Percentiles rank a stretch among this genome's conserved stretches.
phyloP scores from a whole-genome alignment of 2,888 invertebrate genomes.

The Mantis religiosa region DNA sequence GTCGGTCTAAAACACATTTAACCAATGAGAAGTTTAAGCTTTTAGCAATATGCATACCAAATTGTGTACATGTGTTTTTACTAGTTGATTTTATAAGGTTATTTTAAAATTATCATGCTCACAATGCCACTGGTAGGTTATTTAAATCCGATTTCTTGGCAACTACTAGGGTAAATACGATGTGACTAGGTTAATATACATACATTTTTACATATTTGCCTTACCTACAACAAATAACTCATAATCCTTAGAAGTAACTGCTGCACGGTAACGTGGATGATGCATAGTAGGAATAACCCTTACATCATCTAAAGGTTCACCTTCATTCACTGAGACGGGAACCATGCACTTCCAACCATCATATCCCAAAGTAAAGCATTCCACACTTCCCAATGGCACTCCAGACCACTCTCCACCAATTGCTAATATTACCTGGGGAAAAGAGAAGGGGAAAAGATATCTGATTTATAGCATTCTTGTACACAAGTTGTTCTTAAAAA shows the following conservation, averaged over 20 bases:
- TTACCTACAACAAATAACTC: conserved; percentile 38
- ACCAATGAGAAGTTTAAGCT: too few species aligned
- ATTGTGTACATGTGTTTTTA: too few species aligned
- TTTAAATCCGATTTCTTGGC: too few species aligned
- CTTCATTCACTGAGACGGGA: conserved; percentile 33
- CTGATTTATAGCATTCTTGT: too few species aligned
- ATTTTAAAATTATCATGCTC: too few species aligned
- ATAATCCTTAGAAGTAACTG: conserved; percentile 37
- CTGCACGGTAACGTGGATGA: conserved; percentile 37
- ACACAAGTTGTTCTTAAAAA: too few species aligned
- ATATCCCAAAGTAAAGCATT: conserved; percentile 39
- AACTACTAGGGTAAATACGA: too few species aligned
- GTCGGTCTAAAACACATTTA: too few species aligned
- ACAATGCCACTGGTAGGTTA: too few species aligned
- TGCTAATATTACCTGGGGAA: conserved; percentile 37
- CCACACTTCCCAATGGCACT: conserved; percentile 37
- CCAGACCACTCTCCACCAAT: conserved; percentile 40
- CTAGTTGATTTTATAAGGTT: too few species aligned
- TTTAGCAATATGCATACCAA: too few species aligned
- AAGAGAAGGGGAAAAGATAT: background rate
- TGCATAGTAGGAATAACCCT: conserved; percentile 39
- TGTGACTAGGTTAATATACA: too few species aligned
- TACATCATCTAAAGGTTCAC: conserved; percentile 32
- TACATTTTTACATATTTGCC: background rate
- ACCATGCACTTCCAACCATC: conserved; percentile 40